Conservation (phyloP, 1,140 invertebrate species). For the Adelges cooleyi region DNA sequence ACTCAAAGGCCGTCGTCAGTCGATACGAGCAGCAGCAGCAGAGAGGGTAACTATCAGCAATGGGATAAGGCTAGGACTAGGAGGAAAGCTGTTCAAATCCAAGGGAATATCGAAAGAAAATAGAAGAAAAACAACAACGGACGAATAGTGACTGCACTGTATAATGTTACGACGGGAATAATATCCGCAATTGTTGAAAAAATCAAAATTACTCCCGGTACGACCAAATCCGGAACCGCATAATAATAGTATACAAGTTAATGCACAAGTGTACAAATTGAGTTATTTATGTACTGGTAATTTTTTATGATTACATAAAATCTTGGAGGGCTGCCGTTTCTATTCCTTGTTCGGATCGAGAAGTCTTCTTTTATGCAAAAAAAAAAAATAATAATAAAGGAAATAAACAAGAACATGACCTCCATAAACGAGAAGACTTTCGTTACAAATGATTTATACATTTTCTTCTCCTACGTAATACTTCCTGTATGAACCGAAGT, state of each 20-base stretch:
- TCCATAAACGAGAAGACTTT: not conserved
- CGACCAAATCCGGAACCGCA: not conserved
- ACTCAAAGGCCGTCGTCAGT: constrained; percentile 1
- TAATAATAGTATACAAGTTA: constrained; percentile 1
- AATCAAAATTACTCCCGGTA: constrained; percentile 10
- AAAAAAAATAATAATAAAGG: too few species aligned
- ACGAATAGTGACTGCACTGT: not conserved
- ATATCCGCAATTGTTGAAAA: not conserved
- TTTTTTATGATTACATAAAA: constrained; percentile 18
- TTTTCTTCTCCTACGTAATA: not conserved
- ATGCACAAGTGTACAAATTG: constrained; percentile 2
- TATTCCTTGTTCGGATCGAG: not conserved
- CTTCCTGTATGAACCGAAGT: not conserved
- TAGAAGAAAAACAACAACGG: not conserved
- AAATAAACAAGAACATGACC: not conserved
- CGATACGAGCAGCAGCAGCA: not conserved
- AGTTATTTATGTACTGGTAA: constrained; percentile 28
- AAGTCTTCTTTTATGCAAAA: constrained; percentile 1
- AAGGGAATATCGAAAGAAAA: not conserved
- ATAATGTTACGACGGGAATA: constrained; percentile 27
- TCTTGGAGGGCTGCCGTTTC: not conserved
- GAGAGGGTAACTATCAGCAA: not conserved
- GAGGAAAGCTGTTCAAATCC: not conserved
- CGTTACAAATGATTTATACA: not conserved
- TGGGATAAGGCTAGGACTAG: not conserved